phyloP scores from a whole-genome alignment of 1,140 invertebrate species.

The Philaenus spumarius region DNA sequence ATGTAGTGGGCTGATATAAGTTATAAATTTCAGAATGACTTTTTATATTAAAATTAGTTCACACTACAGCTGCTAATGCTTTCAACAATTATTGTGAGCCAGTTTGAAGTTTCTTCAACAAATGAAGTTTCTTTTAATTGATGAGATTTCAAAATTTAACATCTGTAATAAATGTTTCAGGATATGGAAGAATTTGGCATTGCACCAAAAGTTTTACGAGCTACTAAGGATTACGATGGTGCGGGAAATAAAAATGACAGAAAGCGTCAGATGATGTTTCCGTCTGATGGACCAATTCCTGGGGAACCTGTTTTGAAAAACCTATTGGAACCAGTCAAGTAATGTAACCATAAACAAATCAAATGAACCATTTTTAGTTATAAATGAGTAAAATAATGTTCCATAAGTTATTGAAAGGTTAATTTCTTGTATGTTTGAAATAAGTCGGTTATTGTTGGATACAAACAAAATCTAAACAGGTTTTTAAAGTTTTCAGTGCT shows the following conservation, averaged over 20 bases:
- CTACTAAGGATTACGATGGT: constrained; percentile 63
- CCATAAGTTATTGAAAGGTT: too few relatives aligned
- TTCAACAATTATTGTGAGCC: too few relatives aligned
- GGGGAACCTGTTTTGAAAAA: constrained; percentile 71
- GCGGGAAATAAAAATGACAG: constrained; percentile 28
- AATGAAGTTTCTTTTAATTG: too few relatives aligned
- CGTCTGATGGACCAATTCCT: constrained; percentile 64
- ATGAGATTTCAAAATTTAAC: background rate
- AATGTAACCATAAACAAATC: constrained; percentile 21
- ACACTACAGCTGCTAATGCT: too few relatives aligned
- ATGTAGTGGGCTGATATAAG: too few relatives aligned
- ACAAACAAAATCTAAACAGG: too few relatives aligned
- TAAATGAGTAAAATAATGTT: constrained; percentile 9
- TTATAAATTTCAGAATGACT: too few relatives aligned
- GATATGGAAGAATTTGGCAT: constrained; percentile 94
- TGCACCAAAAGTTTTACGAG: constrained; percentile 74
- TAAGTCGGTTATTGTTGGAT: too few relatives aligned
- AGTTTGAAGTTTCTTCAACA: too few relatives aligned
- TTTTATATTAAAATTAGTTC: too few relatives aligned
- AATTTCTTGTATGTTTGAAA: too few relatives aligned
- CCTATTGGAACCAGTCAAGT: constrained; percentile 69
- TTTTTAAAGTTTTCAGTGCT: too few relatives aligned
- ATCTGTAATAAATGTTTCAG: constrained; percentile 34
- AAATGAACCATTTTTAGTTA: background rate
- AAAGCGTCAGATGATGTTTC: constrained; percentile 38